These are phyloP conservation scores for Dioctria linearis DNA, from an alignment of 2,888 invertebrate species.

Conservation along the genomic window DNA sequence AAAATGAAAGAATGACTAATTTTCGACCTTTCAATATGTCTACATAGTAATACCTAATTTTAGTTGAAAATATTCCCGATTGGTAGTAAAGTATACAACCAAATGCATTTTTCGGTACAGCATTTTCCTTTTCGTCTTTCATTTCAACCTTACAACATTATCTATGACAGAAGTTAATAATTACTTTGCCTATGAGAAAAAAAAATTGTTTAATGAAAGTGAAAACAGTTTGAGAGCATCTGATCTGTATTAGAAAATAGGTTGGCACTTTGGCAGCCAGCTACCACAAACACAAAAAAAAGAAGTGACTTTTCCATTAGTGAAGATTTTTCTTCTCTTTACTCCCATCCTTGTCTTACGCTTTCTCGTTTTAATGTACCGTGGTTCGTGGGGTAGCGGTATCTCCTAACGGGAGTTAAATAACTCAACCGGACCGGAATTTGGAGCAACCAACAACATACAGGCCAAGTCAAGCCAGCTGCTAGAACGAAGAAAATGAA, in stretches of 20 bases:
- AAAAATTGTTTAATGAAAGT: slow-evolving; percentile 19
- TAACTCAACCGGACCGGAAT: slow-evolving; percentile 64
- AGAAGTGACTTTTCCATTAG: slow-evolving; percentile 14
- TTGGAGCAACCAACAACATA: slow-evolving; percentile 49
- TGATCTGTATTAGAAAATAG: neutral
- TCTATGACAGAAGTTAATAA: too few species aligned
- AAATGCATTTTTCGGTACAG: too few species aligned
- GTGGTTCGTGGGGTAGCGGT: slow-evolving; percentile 59
- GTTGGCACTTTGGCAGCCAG: too few species aligned
- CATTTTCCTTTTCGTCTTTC: too few species aligned
- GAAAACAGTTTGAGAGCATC: slow-evolving; percentile 42
- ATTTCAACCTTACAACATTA: too few species aligned
- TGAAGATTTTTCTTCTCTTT: slow-evolving; percentile 25
- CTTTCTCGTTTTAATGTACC: neutral
- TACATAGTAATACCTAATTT: too few species aligned
- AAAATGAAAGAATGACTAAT: too few species aligned
- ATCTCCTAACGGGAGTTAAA: slow-evolving; percentile 63
- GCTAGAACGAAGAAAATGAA: slow-evolving; percentile 51
- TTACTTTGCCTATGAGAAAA: too few species aligned
- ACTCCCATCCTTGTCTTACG: slow-evolving; percentile 9
- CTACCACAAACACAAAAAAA: slow-evolving; percentile 3
- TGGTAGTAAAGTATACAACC: too few species aligned
- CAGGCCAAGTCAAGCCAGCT: slow-evolving; percentile 26
- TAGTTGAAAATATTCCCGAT: too few species aligned
- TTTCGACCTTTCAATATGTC: too few species aligned